These are phyloP conservation scores for Chymomyza fuscimana DNA, from an alignment of 2,888 invertebrate species.

Conservation along the genomic window DNA sequence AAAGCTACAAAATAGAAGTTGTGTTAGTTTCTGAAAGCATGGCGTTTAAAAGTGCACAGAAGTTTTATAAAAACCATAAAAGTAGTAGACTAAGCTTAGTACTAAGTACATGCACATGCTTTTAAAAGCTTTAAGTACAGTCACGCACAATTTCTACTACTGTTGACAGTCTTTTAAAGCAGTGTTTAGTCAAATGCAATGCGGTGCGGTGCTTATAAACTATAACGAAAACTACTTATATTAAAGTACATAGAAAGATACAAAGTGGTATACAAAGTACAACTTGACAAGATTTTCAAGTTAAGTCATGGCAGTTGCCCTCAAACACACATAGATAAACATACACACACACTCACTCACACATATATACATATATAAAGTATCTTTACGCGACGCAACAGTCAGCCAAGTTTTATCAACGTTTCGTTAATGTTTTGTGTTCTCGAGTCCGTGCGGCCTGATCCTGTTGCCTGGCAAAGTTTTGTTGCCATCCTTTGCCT, in stretches of 20 bases:
- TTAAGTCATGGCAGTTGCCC: conserved; percentile 40
- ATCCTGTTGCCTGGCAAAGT: conserved; percentile 37
- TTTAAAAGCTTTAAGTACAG: conserved; percentile 2
- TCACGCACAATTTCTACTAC: conserved; percentile 11
- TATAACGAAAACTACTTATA: conserved; percentile 28
- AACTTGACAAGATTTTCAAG: conserved; percentile 47
- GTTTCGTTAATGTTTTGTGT: conserved; percentile 33
- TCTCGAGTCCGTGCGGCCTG: conserved; percentile 39
- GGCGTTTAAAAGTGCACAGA: conserved; percentile 16
- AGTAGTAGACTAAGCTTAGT: not conserved
- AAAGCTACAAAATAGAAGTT: conserved; percentile 17
- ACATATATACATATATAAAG: not conserved
- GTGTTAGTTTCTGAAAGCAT: conserved; percentile 16
- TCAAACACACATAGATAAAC: not conserved
- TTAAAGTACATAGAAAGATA: not conserved
- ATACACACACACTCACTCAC: conserved; percentile 11
- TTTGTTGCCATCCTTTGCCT: conserved; percentile 22
- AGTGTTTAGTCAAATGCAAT: conserved; percentile 22
- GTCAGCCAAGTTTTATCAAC: conserved; percentile 47
- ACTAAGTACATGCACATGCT: conserved; percentile 1
- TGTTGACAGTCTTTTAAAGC: conserved; percentile 27
- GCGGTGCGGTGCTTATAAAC: conserved; percentile 20
- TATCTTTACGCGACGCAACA: not conserved
- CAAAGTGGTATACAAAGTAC: conserved; percentile 9
- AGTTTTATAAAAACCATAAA: not conserved